These are phyloP conservation scores for Heliopora coerulea DNA, from an alignment of 92 coral and sea anemone species.

Conservation along the genomic window DNA sequence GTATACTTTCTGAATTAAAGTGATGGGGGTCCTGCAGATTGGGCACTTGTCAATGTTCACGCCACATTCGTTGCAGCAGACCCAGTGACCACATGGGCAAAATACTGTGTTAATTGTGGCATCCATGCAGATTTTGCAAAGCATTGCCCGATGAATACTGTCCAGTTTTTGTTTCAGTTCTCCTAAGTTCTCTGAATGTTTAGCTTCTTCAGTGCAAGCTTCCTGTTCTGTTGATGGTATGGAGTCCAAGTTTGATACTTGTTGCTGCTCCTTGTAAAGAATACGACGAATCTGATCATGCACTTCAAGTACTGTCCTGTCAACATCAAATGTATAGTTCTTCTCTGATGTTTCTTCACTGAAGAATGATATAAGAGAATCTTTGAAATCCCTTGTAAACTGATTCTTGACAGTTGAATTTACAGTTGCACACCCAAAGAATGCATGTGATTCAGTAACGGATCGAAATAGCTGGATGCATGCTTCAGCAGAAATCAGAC, in stretches of 20 bases:
- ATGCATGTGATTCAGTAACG: constrained; percentile 96
- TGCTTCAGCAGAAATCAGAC: constrained; percentile 69
- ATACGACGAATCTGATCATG: constrained; percentile 88
- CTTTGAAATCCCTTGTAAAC: constrained; percentile 93
- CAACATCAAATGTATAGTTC: constrained; percentile 92
- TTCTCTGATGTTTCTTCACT: constrained; percentile 95
- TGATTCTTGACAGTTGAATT: constrained; percentile 82
- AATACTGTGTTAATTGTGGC: constrained; percentile 80
- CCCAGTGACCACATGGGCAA: constrained; percentile 97
- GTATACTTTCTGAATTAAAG: constrained; percentile 72
- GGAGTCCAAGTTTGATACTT: constrained; percentile 51
- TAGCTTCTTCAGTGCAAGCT: background rate
- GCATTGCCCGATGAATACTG: constrained; percentile 75
- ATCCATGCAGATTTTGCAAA: constrained; percentile 97
- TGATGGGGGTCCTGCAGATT: constrained; percentile 73
- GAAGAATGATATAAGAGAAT: constrained; percentile 81
- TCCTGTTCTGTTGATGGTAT: background rate
- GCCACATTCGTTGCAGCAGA: constrained; percentile 79
- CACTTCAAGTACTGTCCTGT: constrained; percentile 86
- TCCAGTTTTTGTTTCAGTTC: constrained; percentile 63
- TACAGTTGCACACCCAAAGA: constrained; percentile 95
- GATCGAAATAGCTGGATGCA: constrained; percentile 90
- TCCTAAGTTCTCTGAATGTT: constrained; percentile 37
- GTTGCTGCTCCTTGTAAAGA: constrained; percentile 71
- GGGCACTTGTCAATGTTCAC: constrained; percentile 72